These are phyloP conservation scores for Euzophera pinguis DNA, from an alignment of 2,888 invertebrate species.

Conservation along the genomic window DNA sequence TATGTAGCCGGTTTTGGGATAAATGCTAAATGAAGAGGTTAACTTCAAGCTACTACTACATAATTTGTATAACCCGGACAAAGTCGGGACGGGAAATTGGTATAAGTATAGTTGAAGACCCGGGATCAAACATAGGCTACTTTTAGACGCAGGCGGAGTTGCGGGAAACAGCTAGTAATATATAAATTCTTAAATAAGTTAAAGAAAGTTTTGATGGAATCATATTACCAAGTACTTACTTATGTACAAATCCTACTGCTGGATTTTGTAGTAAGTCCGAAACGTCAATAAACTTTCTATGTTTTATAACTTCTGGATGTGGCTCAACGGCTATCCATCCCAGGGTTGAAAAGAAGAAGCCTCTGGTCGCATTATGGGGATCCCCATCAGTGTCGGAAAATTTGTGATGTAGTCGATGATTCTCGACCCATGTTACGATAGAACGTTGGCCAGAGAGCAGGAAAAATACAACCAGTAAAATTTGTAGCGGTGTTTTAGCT, in stretches of 20 bases:
- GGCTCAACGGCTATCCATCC: conserved; percentile 88
- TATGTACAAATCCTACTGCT: not conserved
- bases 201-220: no score
- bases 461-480: not conserved
- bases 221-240: no score
- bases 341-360: conserved; percentile 93
- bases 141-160: no score
- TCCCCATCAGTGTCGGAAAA: conserved; percentile 92
- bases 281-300: not conserved
- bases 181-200: no score
- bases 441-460: not conserved
- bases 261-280: not conserved
- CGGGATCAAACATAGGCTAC: no score
- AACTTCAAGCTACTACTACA: no score
- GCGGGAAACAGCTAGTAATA: no score
- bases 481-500: conserved; percentile 83
- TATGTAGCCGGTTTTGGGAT: no score
- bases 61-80: no score
- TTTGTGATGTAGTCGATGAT: conserved; percentile 88
- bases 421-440: conserved; percentile 77
- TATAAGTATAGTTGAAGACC: no score
- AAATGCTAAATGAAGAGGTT: no score
- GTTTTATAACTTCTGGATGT: not conserved
- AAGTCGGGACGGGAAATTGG: no score
- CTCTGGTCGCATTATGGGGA: conserved; percentile 89